A percentile compares a stretch with the other conserved stretches of the same genome.
Evolutionary conservation across 2,888 invertebrate species (phyloP).

Genomic region (Rhabditoides inermis): DNA sequence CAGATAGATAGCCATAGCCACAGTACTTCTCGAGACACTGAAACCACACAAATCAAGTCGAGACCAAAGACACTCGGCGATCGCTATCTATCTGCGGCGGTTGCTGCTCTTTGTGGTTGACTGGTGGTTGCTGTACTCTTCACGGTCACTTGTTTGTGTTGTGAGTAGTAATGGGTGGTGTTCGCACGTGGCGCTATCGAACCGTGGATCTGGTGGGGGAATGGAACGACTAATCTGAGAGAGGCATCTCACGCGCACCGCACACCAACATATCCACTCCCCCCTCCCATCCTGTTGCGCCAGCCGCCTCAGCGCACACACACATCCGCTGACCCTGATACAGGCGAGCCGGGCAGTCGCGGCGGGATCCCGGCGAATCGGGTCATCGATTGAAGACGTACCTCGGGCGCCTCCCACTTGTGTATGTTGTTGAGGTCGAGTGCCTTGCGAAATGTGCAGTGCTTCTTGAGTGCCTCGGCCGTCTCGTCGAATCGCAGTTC

Average conservation of each 20-base stretch:
- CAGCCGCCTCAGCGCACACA: no score
- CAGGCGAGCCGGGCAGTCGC: no score
- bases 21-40: slow-evolving; percentile 52
- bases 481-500: slow-evolving; percentile 38
- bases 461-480: slow-evolving; percentile 44
- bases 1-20: slow-evolving; percentile 49
- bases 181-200: no score
- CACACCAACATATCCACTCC: no score
- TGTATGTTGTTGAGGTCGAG: slow-evolving; percentile 48
- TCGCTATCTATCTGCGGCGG: not conserved
- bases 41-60: slow-evolving; percentile 8
- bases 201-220: no score
- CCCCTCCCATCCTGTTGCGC: no score
- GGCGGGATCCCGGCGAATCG: not conserved
- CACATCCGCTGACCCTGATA: no score
- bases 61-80: not conserved
- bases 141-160: no score
- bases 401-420: slow-evolving; percentile 51
- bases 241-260: no score
- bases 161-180: no score
- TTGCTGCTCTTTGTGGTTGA: slow-evolving; percentile 3
- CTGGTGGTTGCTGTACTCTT: slow-evolving; percentile 2
- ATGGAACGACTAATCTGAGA: no score
- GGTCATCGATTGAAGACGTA: slow-evolving; percentile 9
- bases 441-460: slow-evolving; percentile 46